Conservation (phyloP, 1,140 invertebrate genomes). For the Neodiprion lecontei region DNA sequence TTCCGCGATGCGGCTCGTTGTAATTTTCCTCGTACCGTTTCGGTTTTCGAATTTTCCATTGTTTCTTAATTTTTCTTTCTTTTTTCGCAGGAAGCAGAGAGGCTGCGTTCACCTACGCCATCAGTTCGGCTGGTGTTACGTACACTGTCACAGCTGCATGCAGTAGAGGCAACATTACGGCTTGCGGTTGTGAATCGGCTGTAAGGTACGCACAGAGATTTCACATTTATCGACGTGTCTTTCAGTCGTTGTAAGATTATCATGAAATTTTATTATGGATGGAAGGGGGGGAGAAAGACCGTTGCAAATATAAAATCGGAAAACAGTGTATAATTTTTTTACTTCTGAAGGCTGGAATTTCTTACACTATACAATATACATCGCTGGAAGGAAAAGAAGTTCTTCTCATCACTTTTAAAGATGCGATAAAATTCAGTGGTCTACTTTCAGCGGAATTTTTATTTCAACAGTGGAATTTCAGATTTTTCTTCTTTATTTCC, state of each 20-base stretch:
- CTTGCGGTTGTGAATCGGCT: constrained; percentile 83
- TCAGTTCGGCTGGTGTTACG: constrained; percentile 88
- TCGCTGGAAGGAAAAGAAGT: too few relatives aligned
- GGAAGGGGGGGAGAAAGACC: background rate
- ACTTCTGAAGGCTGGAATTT: background rate
- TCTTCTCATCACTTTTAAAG: too few relatives aligned
- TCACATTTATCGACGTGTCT: constrained; percentile 6
- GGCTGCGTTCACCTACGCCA: constrained; percentile 90
- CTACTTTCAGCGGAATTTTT: too few relatives aligned
- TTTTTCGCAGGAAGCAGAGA: constrained; percentile 81
- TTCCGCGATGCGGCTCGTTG: background rate
- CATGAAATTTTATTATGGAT: background rate
- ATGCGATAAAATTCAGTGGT: too few relatives aligned
- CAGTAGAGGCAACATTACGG: constrained; percentile 84
- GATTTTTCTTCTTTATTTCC: too few relatives aligned
- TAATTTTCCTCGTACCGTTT: background rate
- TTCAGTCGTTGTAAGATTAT: constrained; percentile 6
- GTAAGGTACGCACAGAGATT: constrained; percentile 46
- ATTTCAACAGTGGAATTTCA: too few relatives aligned
- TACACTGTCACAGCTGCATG: constrained; percentile 91
- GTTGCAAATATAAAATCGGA: background rate
- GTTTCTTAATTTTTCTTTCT: constrained; percentile 10
- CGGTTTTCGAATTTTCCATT: background rate
- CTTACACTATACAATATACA: too few relatives aligned
- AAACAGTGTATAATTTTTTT: background rate